phyloP scores from a whole-genome alignment of 2,888 invertebrate species.

The Trichogramma dendrolimi region DNA sequence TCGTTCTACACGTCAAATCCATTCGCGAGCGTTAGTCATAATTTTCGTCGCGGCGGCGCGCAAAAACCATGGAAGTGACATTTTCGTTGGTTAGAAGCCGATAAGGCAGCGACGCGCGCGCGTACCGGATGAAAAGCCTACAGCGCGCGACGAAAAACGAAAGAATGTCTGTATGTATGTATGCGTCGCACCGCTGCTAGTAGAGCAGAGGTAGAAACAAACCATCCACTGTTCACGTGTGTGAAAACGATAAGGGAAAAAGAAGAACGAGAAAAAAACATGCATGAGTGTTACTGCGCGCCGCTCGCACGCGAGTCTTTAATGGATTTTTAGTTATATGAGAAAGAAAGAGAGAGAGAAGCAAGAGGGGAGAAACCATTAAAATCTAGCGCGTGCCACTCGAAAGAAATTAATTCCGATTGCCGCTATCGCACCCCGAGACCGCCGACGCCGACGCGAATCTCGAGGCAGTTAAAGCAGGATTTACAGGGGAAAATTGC shows the following conservation, averaged over 20 bases:
- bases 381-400: constrained; percentile 35
- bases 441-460: constrained; percentile 15
- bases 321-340: constrained; percentile 43
- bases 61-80: constrained; percentile 35
- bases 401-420: constrained; percentile 45
- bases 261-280: constrained; percentile 16
- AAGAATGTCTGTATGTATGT: not conserved
- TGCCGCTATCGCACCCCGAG: constrained; percentile 34
- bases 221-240: constrained; percentile 15
- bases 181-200: not conserved
- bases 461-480: constrained; percentile 16
- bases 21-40: constrained; percentile 26
- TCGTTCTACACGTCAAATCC: constrained; percentile 5
- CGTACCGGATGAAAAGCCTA: constrained; percentile 4
- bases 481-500: constrained; percentile 22
- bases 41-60: constrained; percentile 27
- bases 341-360: not conserved
- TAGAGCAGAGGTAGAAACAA: constrained; percentile 12
- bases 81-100: constrained; percentile 27
- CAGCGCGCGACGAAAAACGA: constrained; percentile 2
- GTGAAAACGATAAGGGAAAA: constrained; percentile 15
- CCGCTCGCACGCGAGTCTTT: constrained; percentile 27
- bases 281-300: constrained; percentile 3
- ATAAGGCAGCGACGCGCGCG: constrained; percentile 22
- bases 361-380: constrained; percentile 32